Base-by-base conservation (phyloP, 1,140 invertebrate genomes). In the Ostrea denselamellosa region DNA sequence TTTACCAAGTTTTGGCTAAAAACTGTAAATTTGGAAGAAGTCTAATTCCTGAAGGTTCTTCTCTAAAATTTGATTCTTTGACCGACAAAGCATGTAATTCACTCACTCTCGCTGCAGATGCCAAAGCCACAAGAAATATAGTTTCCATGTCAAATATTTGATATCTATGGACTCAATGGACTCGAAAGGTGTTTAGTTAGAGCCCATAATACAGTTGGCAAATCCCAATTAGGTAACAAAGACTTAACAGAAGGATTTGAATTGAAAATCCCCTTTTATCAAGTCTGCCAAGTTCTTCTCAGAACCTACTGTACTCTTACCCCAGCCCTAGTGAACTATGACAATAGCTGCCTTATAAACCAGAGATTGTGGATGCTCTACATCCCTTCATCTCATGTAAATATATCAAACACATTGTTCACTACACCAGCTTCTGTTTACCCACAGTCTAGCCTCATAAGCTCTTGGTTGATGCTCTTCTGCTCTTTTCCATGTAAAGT, bases 221-320 rank as follows among this genome's bases (percentile, higher is more conserved):
- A 51, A 85, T 86, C 65, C 86, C 85, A 88, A 85, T 82, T 86
- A 54, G 89, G 84, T 51, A 86, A 62, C 14, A 83, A 54, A 10
- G 19, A 25, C 28, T 54, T 22, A 34, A 82, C 44, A 3, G 51
- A 17, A 22, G 56, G 77, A 52, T n/a, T 44, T 7, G 28, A 54
- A 77, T 85, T 89, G 25, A 83, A 83, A 81, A 85, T 28, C 68
- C 62, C 8, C 58, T 62, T 62, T n/a, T 14, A 17, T 62, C 58
- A 58, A 53, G 22, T 44, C 44, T 8, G 28, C 85, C 54, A 62
- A 8, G 17, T 19, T 19, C 83, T 56, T 85, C 51, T 62, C 22
- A 44, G 19, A 58, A 58, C 56, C 8, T 12, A 58, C 10, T 8
- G 56, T 58, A 58, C 56, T 58, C 56, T 58, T 58, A 8, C 2